These are phyloP conservation scores for Esox masquinongy DNA, from an alignment of 2,797 vertebrate species.

Conservation along the genomic window DNA sequence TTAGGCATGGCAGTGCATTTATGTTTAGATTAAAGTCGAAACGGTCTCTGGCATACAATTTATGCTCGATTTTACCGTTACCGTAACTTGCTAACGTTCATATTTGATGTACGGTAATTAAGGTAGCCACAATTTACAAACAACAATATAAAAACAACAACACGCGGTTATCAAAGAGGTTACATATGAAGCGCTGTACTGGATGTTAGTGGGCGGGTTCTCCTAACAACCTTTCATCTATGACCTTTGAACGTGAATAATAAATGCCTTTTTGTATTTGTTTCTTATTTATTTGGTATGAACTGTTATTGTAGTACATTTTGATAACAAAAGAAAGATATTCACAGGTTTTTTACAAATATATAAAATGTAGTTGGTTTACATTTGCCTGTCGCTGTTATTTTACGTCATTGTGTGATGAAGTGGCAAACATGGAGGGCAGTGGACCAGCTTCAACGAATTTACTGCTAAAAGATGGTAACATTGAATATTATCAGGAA, in stretches of 20 bases:
- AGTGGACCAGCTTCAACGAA: slow-evolving; percentile 54
- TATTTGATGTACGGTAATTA: neutral
- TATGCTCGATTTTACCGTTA: neutral
- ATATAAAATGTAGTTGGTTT: neutral
- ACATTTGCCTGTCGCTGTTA: slow-evolving; percentile 20
- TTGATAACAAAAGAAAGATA: neutral
- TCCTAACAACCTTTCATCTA: neutral
- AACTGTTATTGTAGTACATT: neutral
- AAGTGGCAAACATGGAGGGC: slow-evolving; percentile 84
- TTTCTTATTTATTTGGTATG: neutral
- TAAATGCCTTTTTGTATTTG: neutral
- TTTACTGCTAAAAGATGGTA: slow-evolving; percentile 74
- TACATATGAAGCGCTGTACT: too few relatives aligned
- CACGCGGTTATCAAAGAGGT: neutral
- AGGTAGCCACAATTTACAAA: neutral
- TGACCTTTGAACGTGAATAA: neutral
- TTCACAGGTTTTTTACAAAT: neutral
- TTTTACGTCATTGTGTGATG: slow-evolving; percentile 59
- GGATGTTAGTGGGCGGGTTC: neutral
- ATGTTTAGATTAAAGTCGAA: neutral
- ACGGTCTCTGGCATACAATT: neutral
- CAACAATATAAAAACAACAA: neutral
- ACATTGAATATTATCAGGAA: slow-evolving; percentile 9
- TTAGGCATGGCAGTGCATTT: neutral
- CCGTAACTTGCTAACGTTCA: neutral